Evolutionary conservation across 2,888 invertebrate genomes (phyloP).

Genomic region (Drosophila mimica): DNA sequence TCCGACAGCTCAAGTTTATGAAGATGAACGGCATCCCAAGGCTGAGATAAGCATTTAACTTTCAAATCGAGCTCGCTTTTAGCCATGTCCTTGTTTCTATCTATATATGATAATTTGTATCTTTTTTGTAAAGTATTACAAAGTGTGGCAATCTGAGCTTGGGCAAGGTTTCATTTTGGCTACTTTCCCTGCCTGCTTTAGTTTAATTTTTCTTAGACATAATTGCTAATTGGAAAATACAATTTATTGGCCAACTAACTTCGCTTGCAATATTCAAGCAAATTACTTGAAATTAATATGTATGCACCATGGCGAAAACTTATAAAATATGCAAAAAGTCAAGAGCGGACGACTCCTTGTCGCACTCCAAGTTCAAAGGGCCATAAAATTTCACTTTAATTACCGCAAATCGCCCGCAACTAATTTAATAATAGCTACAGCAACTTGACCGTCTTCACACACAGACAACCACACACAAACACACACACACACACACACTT

Average conservation of each 20-base stretch:
- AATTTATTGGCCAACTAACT: not conserved
- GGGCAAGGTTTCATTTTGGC: no score
- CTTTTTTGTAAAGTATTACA: not conserved
- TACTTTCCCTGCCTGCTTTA: not conserved
- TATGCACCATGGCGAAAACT: slow-evolving; percentile 12
- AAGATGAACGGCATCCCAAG: slow-evolving; percentile 36
- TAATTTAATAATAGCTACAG: slow-evolving; percentile 75
- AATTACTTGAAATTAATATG: slow-evolving; percentile 28
- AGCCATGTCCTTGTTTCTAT: not conserved
- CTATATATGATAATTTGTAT: not conserved
- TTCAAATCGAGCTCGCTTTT: slow-evolving; percentile 7
- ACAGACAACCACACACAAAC: not conserved
- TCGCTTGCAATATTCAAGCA: slow-evolving; percentile 8
- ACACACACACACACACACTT: not conserved
- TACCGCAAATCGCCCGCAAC: slow-evolving; percentile 79
- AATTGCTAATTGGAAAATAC: not conserved
- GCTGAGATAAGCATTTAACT: slow-evolving; percentile 23
- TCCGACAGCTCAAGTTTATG: slow-evolving; percentile 37
- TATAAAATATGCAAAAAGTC: slow-evolving; percentile 35
- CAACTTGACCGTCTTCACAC: slow-evolving; percentile 38
- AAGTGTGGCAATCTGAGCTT: not conserved
- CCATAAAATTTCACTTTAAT: slow-evolving; percentile 73
- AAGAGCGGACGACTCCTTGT: slow-evolving; percentile 9
- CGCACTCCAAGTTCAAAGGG: slow-evolving; percentile 45
- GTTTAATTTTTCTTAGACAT: not conserved